A percentile compares a stretch with the other conserved stretches of the same genome.
Conservation (phyloP, 1,140 invertebrate species). For the Drosophila sp. region DNA sequence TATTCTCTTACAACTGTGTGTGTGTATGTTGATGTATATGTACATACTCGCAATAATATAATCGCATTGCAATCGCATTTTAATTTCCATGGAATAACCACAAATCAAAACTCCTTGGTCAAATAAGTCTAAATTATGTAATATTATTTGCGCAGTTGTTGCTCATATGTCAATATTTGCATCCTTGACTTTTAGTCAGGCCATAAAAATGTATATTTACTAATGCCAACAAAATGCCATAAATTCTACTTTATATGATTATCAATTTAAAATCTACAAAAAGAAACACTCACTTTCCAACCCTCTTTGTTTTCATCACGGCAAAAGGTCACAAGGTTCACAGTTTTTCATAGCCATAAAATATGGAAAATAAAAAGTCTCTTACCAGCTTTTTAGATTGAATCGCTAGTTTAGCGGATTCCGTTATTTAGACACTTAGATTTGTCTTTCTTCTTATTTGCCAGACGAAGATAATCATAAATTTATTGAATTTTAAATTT, state of each 20-base stretch:
- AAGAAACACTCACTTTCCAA: neutral
- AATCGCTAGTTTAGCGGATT: conserved; percentile 37
- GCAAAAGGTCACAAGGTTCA: conserved; percentile 32
- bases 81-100: conserved; percentile 65
- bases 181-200: conserved; percentile 53
- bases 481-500: conserved; percentile 81
- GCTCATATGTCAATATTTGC: conserved; percentile 69
- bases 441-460: conserved; percentile 37
- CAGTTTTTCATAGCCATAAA: conserved; percentile 22
- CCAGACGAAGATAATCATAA: conserved; percentile 68
- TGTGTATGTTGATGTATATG: neutral
- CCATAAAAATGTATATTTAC: conserved; percentile 64
- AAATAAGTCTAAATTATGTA: conserved; percentile 79
- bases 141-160: conserved; percentile 66
- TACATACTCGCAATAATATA: neutral
- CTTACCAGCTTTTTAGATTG: conserved; percentile 27
- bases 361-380: conserved; percentile 17
- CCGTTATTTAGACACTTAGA: conserved; percentile 41
- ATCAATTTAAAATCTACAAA: conserved; percentile 73
- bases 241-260: conserved; percentile 80
- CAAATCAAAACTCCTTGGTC: conserved; percentile 67
- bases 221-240: conserved; percentile 48
- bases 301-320: neutral
- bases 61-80: conserved; percentile 38
- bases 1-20: neutral